Percentiles rank a stretch among this genome's conserved stretches.
These are phyloP conservation scores for Paraplagusia blochii DNA, from an alignment of 2,113 vertebrate genomes.

Conservation along the genomic window DNA sequence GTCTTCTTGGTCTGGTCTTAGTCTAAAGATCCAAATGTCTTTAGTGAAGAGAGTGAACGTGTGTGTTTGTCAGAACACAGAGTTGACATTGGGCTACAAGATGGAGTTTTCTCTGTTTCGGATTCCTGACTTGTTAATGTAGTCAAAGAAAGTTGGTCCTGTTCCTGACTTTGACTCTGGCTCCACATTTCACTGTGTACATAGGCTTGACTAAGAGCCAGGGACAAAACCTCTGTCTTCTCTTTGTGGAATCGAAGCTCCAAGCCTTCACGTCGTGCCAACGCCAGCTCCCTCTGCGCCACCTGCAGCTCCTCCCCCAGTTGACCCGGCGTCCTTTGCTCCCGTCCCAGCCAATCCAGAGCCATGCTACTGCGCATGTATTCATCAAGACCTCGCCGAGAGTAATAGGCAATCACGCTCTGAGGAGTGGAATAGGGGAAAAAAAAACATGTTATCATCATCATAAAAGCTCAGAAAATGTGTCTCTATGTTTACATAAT, in stretches of 20 bases:
- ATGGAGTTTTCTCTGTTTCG: slow-evolving; percentile 18
- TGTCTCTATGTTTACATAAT: neutral
- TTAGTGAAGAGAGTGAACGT: slow-evolving; percentile 10
- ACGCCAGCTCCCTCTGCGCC: slow-evolving; percentile 63
- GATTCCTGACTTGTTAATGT: slow-evolving; percentile 31
- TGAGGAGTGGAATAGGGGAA: slow-evolving; percentile 14
- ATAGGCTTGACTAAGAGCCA: slow-evolving; percentile 68
- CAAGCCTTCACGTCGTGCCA: slow-evolving; percentile 53
- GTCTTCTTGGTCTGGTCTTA: neutral
- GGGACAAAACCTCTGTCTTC: slow-evolving; percentile 67
- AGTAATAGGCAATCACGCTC: slow-evolving; percentile 70
- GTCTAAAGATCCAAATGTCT: slow-evolving; percentile 14
- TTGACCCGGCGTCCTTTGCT: slow-evolving; percentile 58
- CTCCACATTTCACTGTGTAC: slow-evolving; percentile 33
- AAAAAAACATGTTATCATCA: too few species aligned
- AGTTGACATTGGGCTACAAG: slow-evolving; percentile 30
- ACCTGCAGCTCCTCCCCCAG: slow-evolving; percentile 56
- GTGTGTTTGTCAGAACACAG: slow-evolving; percentile 19
- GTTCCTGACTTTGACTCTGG: slow-evolving; percentile 31
- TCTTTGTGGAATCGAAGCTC: slow-evolving; percentile 72
- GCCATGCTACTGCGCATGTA: slow-evolving; percentile 70
- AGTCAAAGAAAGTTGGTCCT: slow-evolving; percentile 57
- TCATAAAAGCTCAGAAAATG: too few species aligned
- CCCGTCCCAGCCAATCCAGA: slow-evolving; percentile 68
- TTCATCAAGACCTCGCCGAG: slow-evolving; percentile 61